Evolutionary conservation across 2,113 vertebrate genomes (phyloP).

Genomic region (Nothoprocta pentlandii): DNA sequence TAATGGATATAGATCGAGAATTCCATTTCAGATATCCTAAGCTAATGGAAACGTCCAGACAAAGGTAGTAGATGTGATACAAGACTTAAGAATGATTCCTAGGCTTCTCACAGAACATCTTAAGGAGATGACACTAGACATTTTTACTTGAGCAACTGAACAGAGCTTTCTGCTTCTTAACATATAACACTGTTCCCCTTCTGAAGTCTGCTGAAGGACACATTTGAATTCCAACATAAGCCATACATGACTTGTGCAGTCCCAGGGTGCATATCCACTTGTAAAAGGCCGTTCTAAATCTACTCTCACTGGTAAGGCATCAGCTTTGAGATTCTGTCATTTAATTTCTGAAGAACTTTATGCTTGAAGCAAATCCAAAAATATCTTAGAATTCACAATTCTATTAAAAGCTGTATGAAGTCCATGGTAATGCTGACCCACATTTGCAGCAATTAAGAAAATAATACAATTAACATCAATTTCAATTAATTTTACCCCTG

Average conservation of each 20-base stretch:
- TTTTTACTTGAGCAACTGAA: not conserved
- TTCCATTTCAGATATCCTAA: not conserved
- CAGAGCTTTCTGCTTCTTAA: not conserved
- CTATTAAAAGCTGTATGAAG: slow-evolving; percentile 56
- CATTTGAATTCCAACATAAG: not conserved
- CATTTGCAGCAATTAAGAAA: slow-evolving; percentile 65
- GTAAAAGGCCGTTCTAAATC: not conserved
- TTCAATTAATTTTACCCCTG: slow-evolving; percentile 62
- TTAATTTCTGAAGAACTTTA: not conserved
- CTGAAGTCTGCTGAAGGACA: not conserved
- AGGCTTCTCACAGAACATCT: not conserved
- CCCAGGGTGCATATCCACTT: not conserved
- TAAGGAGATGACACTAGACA: not conserved
- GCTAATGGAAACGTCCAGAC: not conserved
- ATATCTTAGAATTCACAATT: slow-evolving; percentile 53
- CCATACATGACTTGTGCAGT: not conserved
- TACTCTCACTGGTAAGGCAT: not conserved
- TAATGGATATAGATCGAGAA: not conserved
- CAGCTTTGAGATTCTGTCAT: not conserved
- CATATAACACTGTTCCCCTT: not conserved
- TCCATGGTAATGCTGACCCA: slow-evolving; percentile 34
- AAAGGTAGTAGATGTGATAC: not conserved
- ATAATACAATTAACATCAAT: slow-evolving; percentile 58
- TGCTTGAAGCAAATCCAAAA: slow-evolving; percentile 57
- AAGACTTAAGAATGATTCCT: not conserved